These are phyloP conservation scores for Onychostoma macrolepis DNA, from an alignment of 2,113 vertebrate genomes.

Conservation along the genomic window DNA sequence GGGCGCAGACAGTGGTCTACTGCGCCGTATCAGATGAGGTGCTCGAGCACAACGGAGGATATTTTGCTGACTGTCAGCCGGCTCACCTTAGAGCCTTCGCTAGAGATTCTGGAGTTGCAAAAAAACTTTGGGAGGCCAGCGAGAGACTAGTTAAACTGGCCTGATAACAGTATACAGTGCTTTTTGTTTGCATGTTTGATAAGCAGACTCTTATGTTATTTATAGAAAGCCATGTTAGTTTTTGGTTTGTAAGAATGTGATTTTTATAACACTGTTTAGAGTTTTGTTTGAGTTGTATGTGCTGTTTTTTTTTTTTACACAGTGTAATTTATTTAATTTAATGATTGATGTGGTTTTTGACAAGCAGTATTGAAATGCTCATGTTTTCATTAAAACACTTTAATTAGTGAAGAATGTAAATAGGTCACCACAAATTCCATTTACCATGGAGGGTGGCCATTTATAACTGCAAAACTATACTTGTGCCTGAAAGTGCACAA, in stretches of 20 bases:
- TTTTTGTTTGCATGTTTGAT: not conserved
- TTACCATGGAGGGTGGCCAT: not conserved
- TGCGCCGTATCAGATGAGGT: conserved; percentile 77
- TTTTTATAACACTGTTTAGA: not conserved
- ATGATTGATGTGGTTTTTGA: not conserved
- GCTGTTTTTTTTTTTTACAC: not conserved
- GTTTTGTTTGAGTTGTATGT: not conserved
- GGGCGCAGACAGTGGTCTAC: conserved; percentile 78
- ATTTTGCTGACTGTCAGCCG: conserved; percentile 74
- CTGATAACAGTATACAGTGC: conserved; percentile 51
- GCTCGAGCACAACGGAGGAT: conserved; percentile 72
- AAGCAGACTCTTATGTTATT: not conserved
- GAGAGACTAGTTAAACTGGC: conserved; percentile 77
- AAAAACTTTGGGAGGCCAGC: conserved; percentile 82
- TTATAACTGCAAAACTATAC: conserved; percentile 7
- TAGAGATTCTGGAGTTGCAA: conserved; percentile 76
- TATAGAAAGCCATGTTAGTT: not conserved
- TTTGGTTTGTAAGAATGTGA: not conserved
- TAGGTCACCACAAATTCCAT: not conserved
- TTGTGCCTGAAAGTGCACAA: not conserved
- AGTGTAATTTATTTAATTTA: not conserved
- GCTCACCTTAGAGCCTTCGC: conserved; percentile 72
- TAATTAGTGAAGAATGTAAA: not conserved
- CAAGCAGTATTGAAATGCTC: not conserved
- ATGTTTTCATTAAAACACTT: not conserved